Base-by-base conservation (phyloP, 2,888 invertebrate species). In the Diplolepis rosae region DNA sequence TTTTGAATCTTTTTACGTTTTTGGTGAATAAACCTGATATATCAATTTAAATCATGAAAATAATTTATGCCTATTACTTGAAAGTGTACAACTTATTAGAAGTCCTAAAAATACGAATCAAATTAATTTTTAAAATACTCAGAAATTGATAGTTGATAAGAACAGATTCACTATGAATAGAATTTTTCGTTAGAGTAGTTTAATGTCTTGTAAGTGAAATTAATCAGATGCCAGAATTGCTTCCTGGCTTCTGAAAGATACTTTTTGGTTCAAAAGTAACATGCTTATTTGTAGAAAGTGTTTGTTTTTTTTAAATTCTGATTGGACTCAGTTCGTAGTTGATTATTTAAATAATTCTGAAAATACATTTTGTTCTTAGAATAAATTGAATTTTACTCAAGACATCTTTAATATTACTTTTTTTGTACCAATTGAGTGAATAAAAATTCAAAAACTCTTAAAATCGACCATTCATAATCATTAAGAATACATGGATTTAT, bases 211-310 rank as follows among this genome's bases (percentile, higher is more conserved):
- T 6, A 61, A 61, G 24, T 27, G 22, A 61, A 35, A 35, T 39
- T 39, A 39, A 24, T 22, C 61, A 39, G 39, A 39, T 61, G n/a
- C 24, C 6, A n/a, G 1, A 39, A 32, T 27, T 39, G 24, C n/a
- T 35, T 61, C n/a, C 18, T 32, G 39, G 39, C 39, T 22, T 39
- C 24, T 24, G 22, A 61, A 24, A 27, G 22, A n/a, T 35, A 6
- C 39, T 61, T 61, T 35, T 61, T 61, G n/a, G n/a, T 61, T 51
- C 66, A 48, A 42, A 48, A 30, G 18, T 39, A 35, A 70, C 65
- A 32, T 27, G 27, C 35, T 61, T 42, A 45, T 48, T 39, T 69
- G 1, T 5, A 2, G 24, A 45, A 24, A 68, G 22, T 70, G 27
- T 50, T 45, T 70, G 15, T 18, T 22, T 22, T 35, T 66, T 66